These are phyloP conservation scores for Saguinus imperator DNA, from an alignment of 2,113 vertebrate genomes.

Conservation along the genomic window DNA sequence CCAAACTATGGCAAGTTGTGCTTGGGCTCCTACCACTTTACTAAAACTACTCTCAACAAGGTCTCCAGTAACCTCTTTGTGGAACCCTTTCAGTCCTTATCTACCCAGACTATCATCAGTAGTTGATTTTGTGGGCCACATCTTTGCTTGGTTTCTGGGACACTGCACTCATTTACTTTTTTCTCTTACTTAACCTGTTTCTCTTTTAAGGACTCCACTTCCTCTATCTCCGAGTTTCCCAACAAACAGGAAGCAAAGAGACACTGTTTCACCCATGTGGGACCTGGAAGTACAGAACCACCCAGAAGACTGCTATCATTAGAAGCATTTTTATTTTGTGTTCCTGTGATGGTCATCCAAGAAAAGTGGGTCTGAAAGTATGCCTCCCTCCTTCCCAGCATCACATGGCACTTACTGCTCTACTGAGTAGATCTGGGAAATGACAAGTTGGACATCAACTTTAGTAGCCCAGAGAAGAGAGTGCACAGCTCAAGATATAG, in stretches of 20 bases:
- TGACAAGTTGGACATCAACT: not conserved
- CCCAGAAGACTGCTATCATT: not conserved
- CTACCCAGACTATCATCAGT: not conserved
- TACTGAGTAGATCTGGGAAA: not conserved
- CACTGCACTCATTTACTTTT: not conserved
- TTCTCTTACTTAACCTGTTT: not conserved
- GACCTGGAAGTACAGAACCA: not conserved
- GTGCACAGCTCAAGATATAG: not conserved
- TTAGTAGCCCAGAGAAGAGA: not conserved
- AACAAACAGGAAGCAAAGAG: not conserved
- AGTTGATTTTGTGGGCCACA: not conserved
- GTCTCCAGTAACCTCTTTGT: not conserved
- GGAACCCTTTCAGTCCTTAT: not conserved
- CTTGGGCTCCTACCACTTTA: not conserved
- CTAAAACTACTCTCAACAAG: not conserved
- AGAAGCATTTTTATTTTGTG: not conserved
- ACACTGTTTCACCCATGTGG: not conserved
- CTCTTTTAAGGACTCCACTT: not conserved
- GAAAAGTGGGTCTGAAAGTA: not conserved
- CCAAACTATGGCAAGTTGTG: not conserved
- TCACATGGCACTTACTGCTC: not conserved
- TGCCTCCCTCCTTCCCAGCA: not conserved
- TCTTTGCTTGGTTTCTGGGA: not conserved
- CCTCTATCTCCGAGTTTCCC: not conserved
- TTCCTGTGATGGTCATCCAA: not conserved